Evolutionary conservation across 1,140 invertebrate species (phyloP).

Genomic region (Drosophila guanche): DNA sequence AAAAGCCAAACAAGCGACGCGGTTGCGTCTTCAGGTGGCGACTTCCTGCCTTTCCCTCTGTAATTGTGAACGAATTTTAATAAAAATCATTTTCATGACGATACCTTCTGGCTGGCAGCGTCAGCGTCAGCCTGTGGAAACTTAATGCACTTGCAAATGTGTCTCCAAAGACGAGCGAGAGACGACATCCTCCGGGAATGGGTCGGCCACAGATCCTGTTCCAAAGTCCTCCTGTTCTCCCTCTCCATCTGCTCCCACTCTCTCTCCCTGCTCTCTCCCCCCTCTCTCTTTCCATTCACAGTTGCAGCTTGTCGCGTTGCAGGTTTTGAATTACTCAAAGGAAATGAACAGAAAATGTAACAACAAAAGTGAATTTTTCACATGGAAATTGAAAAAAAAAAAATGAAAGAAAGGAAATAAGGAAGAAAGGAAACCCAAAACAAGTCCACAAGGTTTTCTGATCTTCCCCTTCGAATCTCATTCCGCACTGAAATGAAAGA

Average conservation of each 20-base stretch:
- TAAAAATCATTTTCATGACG: constrained; percentile 46
- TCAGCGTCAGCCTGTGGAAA: constrained; percentile 29
- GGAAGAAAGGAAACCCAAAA: constrained; percentile 22
- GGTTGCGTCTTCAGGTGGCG: constrained; percentile 17
- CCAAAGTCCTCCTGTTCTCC: background rate
- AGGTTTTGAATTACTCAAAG: constrained; percentile 67
- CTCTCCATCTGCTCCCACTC: background rate
- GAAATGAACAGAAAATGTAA: constrained; percentile 65
- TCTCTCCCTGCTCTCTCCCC: too few species aligned
- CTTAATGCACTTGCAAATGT: constrained; percentile 44
- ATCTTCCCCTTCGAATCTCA: constrained; percentile 27
- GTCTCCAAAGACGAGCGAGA: constrained; percentile 9
- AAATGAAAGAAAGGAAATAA: constrained; percentile 2
- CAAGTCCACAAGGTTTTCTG: constrained; percentile 25
- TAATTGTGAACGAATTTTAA: constrained; percentile 50
- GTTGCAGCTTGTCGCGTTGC: constrained; percentile 39
- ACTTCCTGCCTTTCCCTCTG: background rate
- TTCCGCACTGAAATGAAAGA: constrained; percentile 63
- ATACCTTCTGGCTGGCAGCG: constrained; percentile 6
- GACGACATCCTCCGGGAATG: too few species aligned
- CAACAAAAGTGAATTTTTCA: constrained; percentile 67
- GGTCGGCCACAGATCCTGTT: background rate
- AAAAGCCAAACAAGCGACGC: constrained; percentile 29
- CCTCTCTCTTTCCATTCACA: background rate
- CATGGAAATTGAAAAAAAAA: constrained; percentile 47